Percentiles rank a stretch among this genome's conserved stretches.
Evolutionary conservation across 2,888 invertebrate genomes (phyloP).

Genomic region (Mythimna albipuncta): DNA sequence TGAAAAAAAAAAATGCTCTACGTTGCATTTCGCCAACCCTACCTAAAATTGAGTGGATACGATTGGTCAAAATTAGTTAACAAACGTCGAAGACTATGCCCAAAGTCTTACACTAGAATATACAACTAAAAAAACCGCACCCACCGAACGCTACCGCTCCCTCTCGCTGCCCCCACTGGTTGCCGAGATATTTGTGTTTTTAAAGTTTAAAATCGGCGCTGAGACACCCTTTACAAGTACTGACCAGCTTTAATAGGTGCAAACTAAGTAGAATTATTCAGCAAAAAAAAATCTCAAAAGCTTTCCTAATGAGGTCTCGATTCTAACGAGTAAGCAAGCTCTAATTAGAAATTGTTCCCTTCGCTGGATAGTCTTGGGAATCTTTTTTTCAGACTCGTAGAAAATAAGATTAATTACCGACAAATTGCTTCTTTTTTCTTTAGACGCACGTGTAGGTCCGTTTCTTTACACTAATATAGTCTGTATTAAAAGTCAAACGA

Average conservation of each 20-base stretch:
- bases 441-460: background rate
- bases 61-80: slow-evolving; percentile 14
- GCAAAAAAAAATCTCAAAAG: slow-evolving; percentile 5
- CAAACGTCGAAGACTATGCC: background rate
- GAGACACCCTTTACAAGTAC: background rate
- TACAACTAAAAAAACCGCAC: background rate
- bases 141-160: no score
- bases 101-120: slow-evolving; percentile 13
- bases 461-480: background rate
- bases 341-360: slow-evolving; percentile 15
- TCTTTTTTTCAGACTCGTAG: background rate
- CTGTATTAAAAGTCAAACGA: no score
- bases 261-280: slow-evolving; percentile 7
- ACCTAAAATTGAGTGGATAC: background rate
- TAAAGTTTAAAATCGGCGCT: no score
- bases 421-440: slow-evolving; percentile 5
- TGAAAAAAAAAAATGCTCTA: no score
- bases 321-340: background rate
- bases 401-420: slow-evolving; percentile 28
- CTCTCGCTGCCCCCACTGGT: no score
- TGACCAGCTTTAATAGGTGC: background rate
- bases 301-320: slow-evolving; percentile 22
- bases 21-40: background rate
- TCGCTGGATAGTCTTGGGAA: background rate
- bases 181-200: no score